phyloP scores from a whole-genome alignment of 2,888 invertebrate genomes.

The Drosophila nr. perissopoda region DNA sequence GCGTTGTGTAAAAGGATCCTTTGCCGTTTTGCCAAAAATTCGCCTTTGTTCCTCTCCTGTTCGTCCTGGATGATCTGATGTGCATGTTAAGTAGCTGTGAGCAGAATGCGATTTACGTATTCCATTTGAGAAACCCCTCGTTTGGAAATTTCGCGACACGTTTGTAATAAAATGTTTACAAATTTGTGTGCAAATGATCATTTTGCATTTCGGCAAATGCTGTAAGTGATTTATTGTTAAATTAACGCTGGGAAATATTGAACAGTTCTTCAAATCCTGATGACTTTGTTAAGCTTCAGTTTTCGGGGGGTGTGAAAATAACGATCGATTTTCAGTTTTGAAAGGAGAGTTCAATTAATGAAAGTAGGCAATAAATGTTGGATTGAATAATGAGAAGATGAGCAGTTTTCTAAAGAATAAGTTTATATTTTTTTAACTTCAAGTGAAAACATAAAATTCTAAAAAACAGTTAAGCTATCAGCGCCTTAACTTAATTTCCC shows the following conservation, averaged over 20 bases:
- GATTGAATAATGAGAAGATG: background rate
- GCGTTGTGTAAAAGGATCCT: constrained; percentile 28
- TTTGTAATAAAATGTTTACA: constrained; percentile 78
- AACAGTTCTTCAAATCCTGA: constrained; percentile 28
- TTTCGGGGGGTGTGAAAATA: constrained; percentile 16
- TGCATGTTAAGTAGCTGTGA: constrained; percentile 62
- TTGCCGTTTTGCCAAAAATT: constrained; percentile 39
- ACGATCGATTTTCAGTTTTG: background rate
- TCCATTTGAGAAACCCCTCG: background rate
- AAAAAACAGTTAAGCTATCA: background rate
- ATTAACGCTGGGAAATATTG: constrained; percentile 39
- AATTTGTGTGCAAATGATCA: constrained; percentile 69
- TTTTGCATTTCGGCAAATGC: constrained; percentile 60
- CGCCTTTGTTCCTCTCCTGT: constrained; percentile 32
- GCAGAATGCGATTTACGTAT: constrained; percentile 39
- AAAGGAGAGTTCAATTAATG: background rate
- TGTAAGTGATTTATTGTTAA: constrained; percentile 58
- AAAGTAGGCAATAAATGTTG: background rate
- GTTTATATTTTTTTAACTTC: background rate
- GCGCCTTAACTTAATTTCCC: background rate
- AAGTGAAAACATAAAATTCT: background rate
- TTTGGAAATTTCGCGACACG: background rate
- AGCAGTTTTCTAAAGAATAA: background rate
- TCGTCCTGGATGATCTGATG: constrained; percentile 9
- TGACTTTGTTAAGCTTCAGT: constrained; percentile 42